These are phyloP conservation scores for Drosophila seguyi DNA, from an alignment of 1,140 invertebrate genomes.

Conservation along the genomic window DNA sequence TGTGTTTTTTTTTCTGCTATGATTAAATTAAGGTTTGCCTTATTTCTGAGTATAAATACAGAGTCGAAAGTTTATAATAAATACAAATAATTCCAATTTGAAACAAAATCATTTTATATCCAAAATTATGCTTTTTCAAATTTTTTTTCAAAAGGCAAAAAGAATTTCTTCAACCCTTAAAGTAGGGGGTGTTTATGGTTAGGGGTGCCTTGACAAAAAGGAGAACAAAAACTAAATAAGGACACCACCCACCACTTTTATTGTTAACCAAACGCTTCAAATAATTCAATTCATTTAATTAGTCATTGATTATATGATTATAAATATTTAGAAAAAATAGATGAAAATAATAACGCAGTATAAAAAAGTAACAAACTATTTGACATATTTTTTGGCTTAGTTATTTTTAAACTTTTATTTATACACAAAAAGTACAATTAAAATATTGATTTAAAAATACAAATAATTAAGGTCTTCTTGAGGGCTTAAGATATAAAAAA, in stretches of 20 bases:
- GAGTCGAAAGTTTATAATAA: too few relatives aligned
- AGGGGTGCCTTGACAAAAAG: conserved; percentile 6
- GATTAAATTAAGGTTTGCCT: not conserved
- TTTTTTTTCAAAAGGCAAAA: not conserved
- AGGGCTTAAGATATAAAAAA: too few relatives aligned
- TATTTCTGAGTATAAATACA: too few relatives aligned
- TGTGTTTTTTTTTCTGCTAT: too few relatives aligned
- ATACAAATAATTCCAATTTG: too few relatives aligned
- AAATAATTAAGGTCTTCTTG: too few relatives aligned
- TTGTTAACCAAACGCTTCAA: not conserved
- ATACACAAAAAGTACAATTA: too few relatives aligned
- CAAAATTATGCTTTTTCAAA: not conserved
- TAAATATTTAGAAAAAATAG: too few relatives aligned
- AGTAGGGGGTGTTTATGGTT: conserved; percentile 8
- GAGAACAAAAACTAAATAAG: not conserved
- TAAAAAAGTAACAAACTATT: not conserved
- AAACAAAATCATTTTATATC: not conserved
- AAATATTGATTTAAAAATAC: too few relatives aligned
- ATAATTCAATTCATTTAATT: not conserved
- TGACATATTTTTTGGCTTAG: not conserved
- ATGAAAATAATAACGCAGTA: too few relatives aligned
- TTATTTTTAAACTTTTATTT: too few relatives aligned
- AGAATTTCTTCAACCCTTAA: not conserved
- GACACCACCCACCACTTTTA: not conserved
- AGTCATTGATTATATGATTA: not conserved